Conservation (phyloP, 2,797 vertebrate species). For the Enteromius thamalakanensis region DNA sequence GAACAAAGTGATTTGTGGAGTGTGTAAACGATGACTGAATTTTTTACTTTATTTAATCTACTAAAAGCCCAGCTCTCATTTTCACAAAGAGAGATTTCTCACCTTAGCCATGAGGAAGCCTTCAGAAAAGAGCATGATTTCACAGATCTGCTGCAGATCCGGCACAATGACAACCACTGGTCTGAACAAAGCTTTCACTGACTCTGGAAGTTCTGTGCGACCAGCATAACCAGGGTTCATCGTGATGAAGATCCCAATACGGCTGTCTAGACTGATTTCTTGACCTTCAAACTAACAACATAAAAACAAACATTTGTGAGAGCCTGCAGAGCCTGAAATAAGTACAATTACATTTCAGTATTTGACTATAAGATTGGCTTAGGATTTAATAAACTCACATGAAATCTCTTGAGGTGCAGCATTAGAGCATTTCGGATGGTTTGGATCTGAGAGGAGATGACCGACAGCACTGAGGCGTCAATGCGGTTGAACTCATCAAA, state of each 20-base stretch:
- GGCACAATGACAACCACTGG: constrained; percentile 97
- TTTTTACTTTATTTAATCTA: background rate
- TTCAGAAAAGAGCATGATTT: constrained; percentile 99
- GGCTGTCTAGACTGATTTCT: constrained; percentile 86
- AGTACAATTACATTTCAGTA: background rate
- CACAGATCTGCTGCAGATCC: constrained; percentile 96
- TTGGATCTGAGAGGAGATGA: constrained; percentile 97
- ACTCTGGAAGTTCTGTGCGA: constrained; percentile 94
- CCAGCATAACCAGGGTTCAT: constrained; percentile 98
- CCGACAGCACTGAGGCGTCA: constrained; percentile 94
- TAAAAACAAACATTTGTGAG: background rate
- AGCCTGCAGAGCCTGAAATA: background rate
- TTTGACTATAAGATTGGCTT: background rate
- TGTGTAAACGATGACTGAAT: background rate
- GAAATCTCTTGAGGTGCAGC: constrained; percentile 84
- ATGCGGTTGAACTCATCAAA: constrained; percentile 99
- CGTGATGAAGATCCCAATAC: constrained; percentile 97
- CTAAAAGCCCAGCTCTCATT: background rate
- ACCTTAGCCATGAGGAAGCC: constrained; percentile 95
- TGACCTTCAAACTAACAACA: constrained; percentile 90
- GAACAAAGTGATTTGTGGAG: background rate
- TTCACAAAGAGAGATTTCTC: constrained; percentile 41
- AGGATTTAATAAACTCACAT: constrained; percentile 74
- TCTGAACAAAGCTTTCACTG: constrained; percentile 95
- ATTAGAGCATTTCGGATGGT: constrained; percentile 93